These are phyloP conservation scores for Uria lomvia DNA, from an alignment of 2,113 vertebrate species.

Conservation along the genomic window DNA sequence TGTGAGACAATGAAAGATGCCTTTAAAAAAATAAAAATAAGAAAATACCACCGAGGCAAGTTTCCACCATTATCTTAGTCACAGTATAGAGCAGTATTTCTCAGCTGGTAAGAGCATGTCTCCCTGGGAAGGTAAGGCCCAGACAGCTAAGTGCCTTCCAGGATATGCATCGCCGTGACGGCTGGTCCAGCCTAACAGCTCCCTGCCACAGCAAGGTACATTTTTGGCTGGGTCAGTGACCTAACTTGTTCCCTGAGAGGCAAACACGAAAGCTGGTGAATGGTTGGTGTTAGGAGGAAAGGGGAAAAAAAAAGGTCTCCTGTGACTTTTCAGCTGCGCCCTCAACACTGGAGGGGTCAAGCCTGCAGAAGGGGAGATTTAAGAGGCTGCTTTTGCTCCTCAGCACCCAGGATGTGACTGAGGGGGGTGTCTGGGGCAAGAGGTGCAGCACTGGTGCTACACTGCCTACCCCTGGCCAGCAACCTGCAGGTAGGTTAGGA, in stretches of 20 bases:
- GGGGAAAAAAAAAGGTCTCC: not conserved
- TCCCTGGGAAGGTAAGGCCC: not conserved
- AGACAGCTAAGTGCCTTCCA: not conserved
- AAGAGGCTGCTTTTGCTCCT: not conserved
- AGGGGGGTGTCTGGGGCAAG: not conserved
- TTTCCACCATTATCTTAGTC: not conserved
- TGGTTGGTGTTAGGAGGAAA: not conserved
- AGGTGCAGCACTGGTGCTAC: not conserved
- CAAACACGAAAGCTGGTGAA: not conserved
- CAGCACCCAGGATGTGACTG: accelerated
- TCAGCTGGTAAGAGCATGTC: not conserved
- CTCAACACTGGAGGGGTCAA: not conserved
- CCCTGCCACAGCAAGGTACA: not conserved
- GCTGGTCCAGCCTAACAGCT: not conserved
- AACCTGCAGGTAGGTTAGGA: not conserved
- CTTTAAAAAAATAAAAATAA: not conserved
- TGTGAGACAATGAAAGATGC: not conserved
- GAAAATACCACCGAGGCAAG: not conserved
- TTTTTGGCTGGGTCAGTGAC: not conserved
- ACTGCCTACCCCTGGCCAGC: not conserved
- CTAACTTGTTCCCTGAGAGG: not conserved
- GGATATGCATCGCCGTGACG: accelerated
- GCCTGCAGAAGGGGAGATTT: not conserved
- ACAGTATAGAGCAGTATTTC: not conserved
- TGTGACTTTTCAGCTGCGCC: not conserved